Conservation (phyloP, 2,888 invertebrate genomes). For the Melanostoma mellinum region DNA sequence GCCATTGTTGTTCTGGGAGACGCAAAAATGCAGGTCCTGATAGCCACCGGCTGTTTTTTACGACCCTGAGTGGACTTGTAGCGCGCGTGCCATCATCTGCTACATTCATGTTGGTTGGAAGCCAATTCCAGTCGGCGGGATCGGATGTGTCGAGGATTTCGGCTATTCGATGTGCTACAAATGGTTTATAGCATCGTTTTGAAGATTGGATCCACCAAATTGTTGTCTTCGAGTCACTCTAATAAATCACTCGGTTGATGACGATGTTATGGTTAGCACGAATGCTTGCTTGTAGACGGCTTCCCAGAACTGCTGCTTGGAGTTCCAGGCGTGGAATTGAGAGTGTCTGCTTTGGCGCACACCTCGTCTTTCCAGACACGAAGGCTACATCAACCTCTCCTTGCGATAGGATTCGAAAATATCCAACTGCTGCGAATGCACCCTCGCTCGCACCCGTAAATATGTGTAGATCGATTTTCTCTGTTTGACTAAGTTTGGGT, state of each 20-base stretch:
- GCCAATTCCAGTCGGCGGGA: too few species aligned
- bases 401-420: background rate
- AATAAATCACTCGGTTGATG: background rate
- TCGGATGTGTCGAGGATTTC: too few species aligned
- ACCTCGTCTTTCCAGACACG: background rate
- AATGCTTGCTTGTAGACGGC: slow-evolving; percentile 12
- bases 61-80: too few species aligned
- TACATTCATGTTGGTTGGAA: too few species aligned
- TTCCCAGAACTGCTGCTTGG: slow-evolving; percentile 24
- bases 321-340: slow-evolving; percentile 15
- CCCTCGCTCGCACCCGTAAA: slow-evolving; percentile 58
- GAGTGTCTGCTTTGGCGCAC: slow-evolving; percentile 7
- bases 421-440: slow-evolving; percentile 37
- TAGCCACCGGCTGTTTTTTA: too few species aligned
- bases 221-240: slow-evolving; percentile 5
- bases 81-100: too few species aligned
- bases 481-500: background rate
- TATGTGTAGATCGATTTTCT: slow-evolving; percentile 40
- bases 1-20: too few species aligned
- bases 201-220: background rate
- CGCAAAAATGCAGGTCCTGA: too few species aligned
- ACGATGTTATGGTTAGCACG: background rate
- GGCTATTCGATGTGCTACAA: background rate
- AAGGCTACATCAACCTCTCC: background rate
- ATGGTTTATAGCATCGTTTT: background rate